Evolutionary conservation across 2,888 invertebrate species (phyloP).

Genomic region (Pseudolycoriella hygida): DNA sequence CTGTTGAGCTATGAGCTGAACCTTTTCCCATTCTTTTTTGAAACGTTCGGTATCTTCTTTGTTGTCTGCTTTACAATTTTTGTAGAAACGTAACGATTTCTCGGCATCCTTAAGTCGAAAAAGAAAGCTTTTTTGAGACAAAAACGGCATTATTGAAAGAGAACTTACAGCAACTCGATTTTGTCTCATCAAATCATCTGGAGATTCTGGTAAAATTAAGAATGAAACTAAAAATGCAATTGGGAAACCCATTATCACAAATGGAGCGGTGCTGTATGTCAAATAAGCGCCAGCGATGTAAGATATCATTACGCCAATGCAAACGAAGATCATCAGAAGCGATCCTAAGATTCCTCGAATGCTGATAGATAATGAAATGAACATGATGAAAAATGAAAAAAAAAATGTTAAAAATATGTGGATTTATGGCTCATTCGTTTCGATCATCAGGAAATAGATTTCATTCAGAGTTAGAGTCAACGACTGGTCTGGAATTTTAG

Average conservation of each 20-base stretch:
- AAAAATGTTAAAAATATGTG: too few species aligned
- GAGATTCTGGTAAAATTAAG: conserved; percentile 7
- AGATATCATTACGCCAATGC: conserved; percentile 5
- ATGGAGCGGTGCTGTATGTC: conserved; percentile 5
- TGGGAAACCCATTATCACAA: conserved; percentile 5
- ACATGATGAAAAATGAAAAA: too few species aligned
- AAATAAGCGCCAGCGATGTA: conserved; percentile 6
- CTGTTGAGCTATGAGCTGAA: not conserved
- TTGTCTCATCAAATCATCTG: conserved; percentile 4
- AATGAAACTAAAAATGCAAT: conserved; percentile 4
- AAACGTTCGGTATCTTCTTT: not conserved
- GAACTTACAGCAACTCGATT: not conserved
- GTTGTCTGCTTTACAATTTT: not conserved
- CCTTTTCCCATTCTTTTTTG: not conserved
- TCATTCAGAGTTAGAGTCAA: too few species aligned
- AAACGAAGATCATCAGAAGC: conserved; percentile 2
- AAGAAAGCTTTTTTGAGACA: too few species aligned
- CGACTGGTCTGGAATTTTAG: too few species aligned
- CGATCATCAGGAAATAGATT: too few species aligned
- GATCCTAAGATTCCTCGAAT: conserved; percentile 8
- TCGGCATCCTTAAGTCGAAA: conserved; percentile 5
- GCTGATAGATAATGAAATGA: not conserved
- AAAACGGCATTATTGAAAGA: too few species aligned
- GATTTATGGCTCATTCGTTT: too few species aligned
- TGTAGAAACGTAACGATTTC: conserved; percentile 6